Base-by-base conservation (phyloP, 2,797 vertebrate species). In the Sardinella longiceps region DNA sequence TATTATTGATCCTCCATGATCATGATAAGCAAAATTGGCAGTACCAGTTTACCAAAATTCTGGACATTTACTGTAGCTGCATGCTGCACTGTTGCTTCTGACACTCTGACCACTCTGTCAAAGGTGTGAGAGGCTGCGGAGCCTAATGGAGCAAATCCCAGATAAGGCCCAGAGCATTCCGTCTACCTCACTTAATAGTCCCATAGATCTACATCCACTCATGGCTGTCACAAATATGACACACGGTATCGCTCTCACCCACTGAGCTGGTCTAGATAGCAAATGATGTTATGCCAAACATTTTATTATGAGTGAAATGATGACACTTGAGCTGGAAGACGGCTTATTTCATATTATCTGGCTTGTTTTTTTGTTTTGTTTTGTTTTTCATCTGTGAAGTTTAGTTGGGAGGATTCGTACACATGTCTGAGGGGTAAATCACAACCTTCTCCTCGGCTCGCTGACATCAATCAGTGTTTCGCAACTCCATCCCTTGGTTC, bases 171-270 rank as follows among this genome's bases (percentile, higher is more conserved):
- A 33, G 70, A 23, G 70, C 70, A 23, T 39, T 77, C 70, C 70
- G 37, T 43, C 70, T 77, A 77, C 33, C 70, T 43, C 70, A 43
- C 70, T 77, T 77, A 77, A 77, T 77, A 43, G 70, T 77, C 70
- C 70, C 33, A 77, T 77, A 11, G 70, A 77, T 77, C 70, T 77
- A 20, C 70, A 77, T 77, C 70, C 70, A 77, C 70, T 77, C 70
- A 77, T 5, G 7, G 70, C 70, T 77, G 70, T 77, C 70, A 23
- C 18, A 18, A 18, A 77, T 77, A 43, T 77, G 70, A 77, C 70
- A 77, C 33, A 43, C 33, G 10, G 39, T 39, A 77, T 77, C 70
- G 10, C 70, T 77, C 70, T 77, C 37, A 18, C 37, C 37, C 37
- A 20, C 18, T 10, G 70, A 23, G 33, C 33, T 77, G 70, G 15